Evolutionary conservation across 2,797 vertebrate species (phyloP), one percentile per base, ranked within the genome.

Genomic region (Hapalemur alaotrensis): DNA sequence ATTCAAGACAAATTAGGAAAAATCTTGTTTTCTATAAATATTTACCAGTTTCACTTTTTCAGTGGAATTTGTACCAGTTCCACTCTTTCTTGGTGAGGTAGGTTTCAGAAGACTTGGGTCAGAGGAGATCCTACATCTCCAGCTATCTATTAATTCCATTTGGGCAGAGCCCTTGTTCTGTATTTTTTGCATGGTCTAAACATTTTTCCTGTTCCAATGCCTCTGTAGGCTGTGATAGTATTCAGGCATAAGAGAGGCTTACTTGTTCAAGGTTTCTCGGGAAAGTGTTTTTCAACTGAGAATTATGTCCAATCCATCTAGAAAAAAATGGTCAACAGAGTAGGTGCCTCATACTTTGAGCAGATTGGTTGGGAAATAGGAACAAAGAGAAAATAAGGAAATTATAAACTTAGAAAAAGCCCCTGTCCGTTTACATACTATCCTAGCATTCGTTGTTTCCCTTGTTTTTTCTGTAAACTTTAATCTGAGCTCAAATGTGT

Each of bases 1-100:
- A 88, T 73, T 93, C 8, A 89, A 91, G 78, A 92, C 10, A 82
- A 75, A 72, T 73, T 76, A 48, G 38, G 48, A 78, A 83, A 91
- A 75, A 30, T 59, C 7, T 48, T 63, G 22, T 22, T 70, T n/a
- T 50, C n/a, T 94, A 25, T 50, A 38, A 84, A 32, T 91, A 54
- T 93, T 91, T 67, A 81, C 22, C 7, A 85, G 23, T 38, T 80
- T 80, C 20, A 20, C 7, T 57, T 82, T 95, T 83, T 84, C 35
- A 3, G 28, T 83, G 46, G 30, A 25, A 38, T 87, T 54, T 79
- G 17, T 41, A 59, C 32, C 10, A n/a, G 4, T 72, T 70, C 38
- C 17, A 59, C 7, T 25, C 4, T 70, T 89, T 43, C 38, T 67
- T 69, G 1, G 17, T 50, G 48, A 50, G 2, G 13, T 48, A 28